Evolutionary conservation across 2,797 vertebrate species (phyloP), one percentile per base, ranked within the genome.

Genomic region (Bucorvus abyssinicus): DNA sequence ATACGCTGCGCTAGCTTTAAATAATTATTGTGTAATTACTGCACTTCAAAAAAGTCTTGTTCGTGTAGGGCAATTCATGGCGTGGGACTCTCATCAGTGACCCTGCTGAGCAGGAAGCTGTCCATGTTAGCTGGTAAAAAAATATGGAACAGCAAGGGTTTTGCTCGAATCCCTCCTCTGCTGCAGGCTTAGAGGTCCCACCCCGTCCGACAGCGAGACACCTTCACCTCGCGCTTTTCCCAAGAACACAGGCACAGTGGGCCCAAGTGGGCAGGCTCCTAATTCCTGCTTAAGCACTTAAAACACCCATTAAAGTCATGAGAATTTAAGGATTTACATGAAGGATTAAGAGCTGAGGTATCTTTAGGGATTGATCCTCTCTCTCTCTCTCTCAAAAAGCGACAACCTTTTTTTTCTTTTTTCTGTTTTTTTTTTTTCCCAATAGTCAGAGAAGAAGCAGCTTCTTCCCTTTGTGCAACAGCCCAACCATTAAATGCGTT

Each of bases 311-410:
- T 75, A 53, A 86, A 57, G 61, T 78, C 13, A 86, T 7, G 17
- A 81, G 61, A 91, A 94, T 81, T 63, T 84, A 67, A 69, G 91
- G 85, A 91, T 88, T 96, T 94, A 77, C 89, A 92, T 5, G 65
- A 87, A 95, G 94, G 94, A 93, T 88, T 45, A 45, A 93, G 57
- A 71, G 47, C 45, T 91, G 76, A 90, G 94, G 27, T 30, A 61
- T 44, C 73, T 90, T 93, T 75, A 95, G 73, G 57, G 91, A 78
- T 18, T 84, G 61, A 93, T 81, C 32, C n/a, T 77, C 67, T 49
- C 36, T 69, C 18, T 52, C 45, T 88, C 42, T 70, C 21, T 52
- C 55, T 88, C 53, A 82, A 70, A 82, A 82, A 79, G 19, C 2
- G 4, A 53, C 47, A 38, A 50, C 4, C 5, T 38, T 50, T 2